Evolutionary conservation across 2,797 vertebrate species (phyloP).

Genomic region (Sebastes minor): DNA sequence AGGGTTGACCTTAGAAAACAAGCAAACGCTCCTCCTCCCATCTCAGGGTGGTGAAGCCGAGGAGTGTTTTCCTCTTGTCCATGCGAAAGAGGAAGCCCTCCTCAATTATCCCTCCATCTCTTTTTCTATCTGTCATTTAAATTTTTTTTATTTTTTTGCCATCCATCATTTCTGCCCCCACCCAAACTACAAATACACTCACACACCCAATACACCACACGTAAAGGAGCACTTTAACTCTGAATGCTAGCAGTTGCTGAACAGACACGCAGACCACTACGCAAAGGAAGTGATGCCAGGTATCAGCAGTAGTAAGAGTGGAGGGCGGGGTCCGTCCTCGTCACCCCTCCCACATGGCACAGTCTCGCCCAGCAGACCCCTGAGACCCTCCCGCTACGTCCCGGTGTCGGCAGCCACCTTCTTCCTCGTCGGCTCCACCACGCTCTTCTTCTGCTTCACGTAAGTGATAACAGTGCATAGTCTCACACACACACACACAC

Average conservation of each 20-base stretch:
- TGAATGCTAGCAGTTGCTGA: slow-evolving; percentile 29
- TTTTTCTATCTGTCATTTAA: background rate
- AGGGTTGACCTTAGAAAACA: slow-evolving; percentile 25
- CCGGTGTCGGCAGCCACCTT: slow-evolving; percentile 95
- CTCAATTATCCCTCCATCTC: background rate
- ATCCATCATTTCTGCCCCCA: background rate
- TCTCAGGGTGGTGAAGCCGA: background rate
- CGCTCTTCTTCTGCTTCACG: slow-evolving; percentile 99
- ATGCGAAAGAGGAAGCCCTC: background rate
- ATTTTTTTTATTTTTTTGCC: background rate
- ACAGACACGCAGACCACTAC: background rate
- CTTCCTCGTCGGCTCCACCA: slow-evolving; percentile 96
- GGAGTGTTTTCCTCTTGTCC: background rate
- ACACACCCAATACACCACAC: background rate
- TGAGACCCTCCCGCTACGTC: slow-evolving; percentile 95
- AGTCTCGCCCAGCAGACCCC: slow-evolving; percentile 80
- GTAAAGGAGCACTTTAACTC: background rate
- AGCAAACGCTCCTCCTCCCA: background rate
- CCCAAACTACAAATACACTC: background rate
- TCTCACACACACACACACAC: background rate
- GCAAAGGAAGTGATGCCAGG: slow-evolving; percentile 79
- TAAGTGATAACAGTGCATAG: slow-evolving; percentile 80
- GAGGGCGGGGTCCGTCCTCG: slow-evolving; percentile 80
- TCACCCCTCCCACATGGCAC: slow-evolving; percentile 77
- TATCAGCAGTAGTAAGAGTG: slow-evolving; percentile 79